These are phyloP conservation scores for Python bivittatus DNA, from an alignment of 2,113 vertebrate species.

Conservation along the genomic window DNA sequence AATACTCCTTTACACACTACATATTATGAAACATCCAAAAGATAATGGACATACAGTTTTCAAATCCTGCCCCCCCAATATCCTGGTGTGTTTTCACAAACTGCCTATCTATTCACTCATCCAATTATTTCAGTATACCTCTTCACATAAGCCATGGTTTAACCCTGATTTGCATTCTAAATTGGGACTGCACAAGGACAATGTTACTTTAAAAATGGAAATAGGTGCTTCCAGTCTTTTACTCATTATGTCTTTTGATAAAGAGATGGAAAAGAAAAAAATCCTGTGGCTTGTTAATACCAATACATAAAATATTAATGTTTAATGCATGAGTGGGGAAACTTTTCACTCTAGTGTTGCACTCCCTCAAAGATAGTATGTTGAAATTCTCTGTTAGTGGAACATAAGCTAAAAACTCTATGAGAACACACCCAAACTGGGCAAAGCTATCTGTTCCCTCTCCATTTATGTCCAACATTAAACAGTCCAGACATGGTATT, in stretches of 20 bases:
- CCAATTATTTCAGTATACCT: background rate
- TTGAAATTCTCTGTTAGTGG: background rate
- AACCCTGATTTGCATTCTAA: too few relatives aligned
- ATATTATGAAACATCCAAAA: background rate
- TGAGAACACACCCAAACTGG: background rate
- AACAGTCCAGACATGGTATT: background rate
- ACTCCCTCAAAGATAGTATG: too few relatives aligned
- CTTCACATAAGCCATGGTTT: background rate
- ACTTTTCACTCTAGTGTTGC: background rate
- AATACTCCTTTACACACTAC: slow-evolving; percentile 14
- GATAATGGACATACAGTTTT: background rate
- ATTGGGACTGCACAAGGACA: background rate
- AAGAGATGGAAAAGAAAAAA: background rate
- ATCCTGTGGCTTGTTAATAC: background rate
- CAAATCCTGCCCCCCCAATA: background rate
- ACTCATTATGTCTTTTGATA: background rate
- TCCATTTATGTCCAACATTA: background rate
- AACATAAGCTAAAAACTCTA: background rate
- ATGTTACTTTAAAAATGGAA: background rate
- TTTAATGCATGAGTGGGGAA: background rate
- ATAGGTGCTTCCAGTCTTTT: background rate
- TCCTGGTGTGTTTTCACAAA: background rate
- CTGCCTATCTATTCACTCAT: background rate
- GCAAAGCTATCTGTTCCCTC: background rate
- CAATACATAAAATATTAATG: background rate